Base-by-base conservation (phyloP, 2,888 invertebrate species). In the Catocala sponsa region DNA sequence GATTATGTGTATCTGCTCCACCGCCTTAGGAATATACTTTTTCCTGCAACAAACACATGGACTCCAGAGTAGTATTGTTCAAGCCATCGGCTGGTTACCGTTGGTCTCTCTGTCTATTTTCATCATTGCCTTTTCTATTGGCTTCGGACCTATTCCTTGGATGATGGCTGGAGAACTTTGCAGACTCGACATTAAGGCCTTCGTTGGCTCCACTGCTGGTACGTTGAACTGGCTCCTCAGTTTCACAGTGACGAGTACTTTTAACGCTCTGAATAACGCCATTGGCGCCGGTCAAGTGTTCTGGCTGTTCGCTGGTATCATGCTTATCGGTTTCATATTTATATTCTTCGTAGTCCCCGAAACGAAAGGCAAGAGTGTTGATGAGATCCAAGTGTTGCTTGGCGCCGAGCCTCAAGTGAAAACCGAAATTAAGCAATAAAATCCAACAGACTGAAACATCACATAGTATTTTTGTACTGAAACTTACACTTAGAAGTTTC, bases 71-170 rank as follows among this genome's bases (percentile, higher is more conserved):
- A 78, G 84, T 0, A 89, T 95, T 32, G 92, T 97, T 0, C 80
- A 84, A 0, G 81, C 91, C 12, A 92, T 98, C 6, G 95, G 95
- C 0, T 98, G 97, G 96, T 83, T 98, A 60, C 98, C 98, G 0
- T 89, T 98, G 5, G 78, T 96, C 1, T 96, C 97, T 33, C 88
- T 98, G 15, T 97, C 97, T 49, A 69, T 97, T 1, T 98, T 97
- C 87, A 96, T 98, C 15, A 88, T 97, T 15, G 96, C 97, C 48
- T 98, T 98, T 91, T 97, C 98, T 0, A 82, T 98, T 43, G 98
- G 98, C 52, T 97, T 96, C 78, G 98, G 98, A 0, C 98, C 98
- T 0, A 97, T 98, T 50, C 98, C 98, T 0, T 98, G 97, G 97
- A 95, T 98, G 95, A 97, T 97, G 95, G 92, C 94, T 2, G 96